phyloP scores from a whole-genome alignment of 2,797 vertebrate genomes.

The Triplophysa yarkandensis region DNA sequence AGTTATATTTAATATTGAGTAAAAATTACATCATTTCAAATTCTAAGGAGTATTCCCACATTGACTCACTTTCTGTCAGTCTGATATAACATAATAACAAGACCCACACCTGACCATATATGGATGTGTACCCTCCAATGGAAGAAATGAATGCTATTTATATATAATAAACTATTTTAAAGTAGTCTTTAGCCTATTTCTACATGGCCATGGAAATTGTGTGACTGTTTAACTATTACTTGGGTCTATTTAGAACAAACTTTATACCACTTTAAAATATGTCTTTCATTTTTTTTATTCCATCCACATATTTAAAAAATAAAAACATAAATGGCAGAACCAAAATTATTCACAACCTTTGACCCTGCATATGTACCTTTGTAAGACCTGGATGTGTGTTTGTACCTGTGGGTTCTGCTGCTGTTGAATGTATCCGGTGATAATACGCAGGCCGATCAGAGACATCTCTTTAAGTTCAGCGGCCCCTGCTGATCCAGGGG shows the following conservation, averaged over 20 bases:
- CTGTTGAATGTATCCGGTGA: slow-evolving; percentile 88
- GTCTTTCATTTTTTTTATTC: too few species aligned
- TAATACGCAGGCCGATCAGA: slow-evolving; percentile 89
- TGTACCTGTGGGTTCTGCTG: slow-evolving; percentile 88
- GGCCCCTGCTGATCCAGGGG: slow-evolving; percentile 74
- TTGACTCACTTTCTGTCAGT: too few species aligned
- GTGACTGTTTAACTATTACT: too few species aligned
- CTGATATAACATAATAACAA: neutral
- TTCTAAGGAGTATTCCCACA: too few species aligned
- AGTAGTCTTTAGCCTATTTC: too few species aligned
- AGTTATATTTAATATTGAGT: too few species aligned
- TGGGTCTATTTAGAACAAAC: too few species aligned
- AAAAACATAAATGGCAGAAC: slow-evolving; percentile 9
- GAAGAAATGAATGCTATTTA: neutral
- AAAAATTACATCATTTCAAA: too few species aligned
- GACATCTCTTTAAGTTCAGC: slow-evolving; percentile 91
- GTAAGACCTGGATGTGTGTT: neutral
- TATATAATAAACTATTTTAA: neutral
- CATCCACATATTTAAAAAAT: neutral
- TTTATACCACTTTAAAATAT: too few species aligned
- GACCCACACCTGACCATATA: slow-evolving; percentile 1
- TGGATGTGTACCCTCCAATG: neutral
- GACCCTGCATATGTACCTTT: neutral
- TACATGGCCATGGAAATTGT: too few species aligned
- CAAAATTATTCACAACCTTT: neutral